A percentile compares a stretch with the other conserved stretches of the same genome.
phyloP scores from a whole-genome alignment of 2,797 vertebrate genomes.

The Chiroxiphia lanceolata region DNA sequence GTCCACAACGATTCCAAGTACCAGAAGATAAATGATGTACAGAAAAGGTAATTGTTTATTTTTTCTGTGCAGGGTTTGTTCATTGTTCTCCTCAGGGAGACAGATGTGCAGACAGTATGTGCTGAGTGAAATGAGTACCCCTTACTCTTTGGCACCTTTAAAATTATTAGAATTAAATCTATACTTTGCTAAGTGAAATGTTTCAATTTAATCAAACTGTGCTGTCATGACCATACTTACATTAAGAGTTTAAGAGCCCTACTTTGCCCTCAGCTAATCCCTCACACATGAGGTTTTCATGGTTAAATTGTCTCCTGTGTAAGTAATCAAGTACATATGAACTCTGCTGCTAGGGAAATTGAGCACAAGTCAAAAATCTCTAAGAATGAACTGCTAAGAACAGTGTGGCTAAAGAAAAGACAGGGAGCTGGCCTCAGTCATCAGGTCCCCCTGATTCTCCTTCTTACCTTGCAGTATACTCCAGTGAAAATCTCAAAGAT shows the following conservation, averaged over 20 bases:
- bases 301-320: slow-evolving; percentile 48
- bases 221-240: slow-evolving; percentile 28
- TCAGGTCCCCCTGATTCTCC: not conserved
- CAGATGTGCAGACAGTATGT: not conserved
- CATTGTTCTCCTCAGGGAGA: not conserved
- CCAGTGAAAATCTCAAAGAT: not conserved
- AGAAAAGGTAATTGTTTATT: not conserved
- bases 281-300: slow-evolving; percentile 39
- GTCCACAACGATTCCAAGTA: not conserved
- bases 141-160: slow-evolving; percentile 11
- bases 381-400: not conserved
- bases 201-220: slow-evolving; percentile 50
- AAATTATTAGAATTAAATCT: slow-evolving; percentile 34
- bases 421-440: not conserved
- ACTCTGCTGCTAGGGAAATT: slow-evolving; percentile 35
- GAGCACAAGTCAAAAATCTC: slow-evolving; percentile 9
- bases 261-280: slow-evolving; percentile 53
- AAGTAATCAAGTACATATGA: slow-evolving; percentile 60
- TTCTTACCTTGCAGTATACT: not conserved
- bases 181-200: slow-evolving; percentile 18
- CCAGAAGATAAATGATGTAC: not conserved
- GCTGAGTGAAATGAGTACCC: not conserved
- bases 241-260: slow-evolving; percentile 30
- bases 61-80: not conserved
- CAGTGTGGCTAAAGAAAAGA: not conserved